A percentile compares a stretch with the other conserved stretches of the same genome.
These are phyloP conservation scores for Sitta carolinensis DNA, from an alignment of 2,797 vertebrate genomes.

Conservation along the genomic window DNA sequence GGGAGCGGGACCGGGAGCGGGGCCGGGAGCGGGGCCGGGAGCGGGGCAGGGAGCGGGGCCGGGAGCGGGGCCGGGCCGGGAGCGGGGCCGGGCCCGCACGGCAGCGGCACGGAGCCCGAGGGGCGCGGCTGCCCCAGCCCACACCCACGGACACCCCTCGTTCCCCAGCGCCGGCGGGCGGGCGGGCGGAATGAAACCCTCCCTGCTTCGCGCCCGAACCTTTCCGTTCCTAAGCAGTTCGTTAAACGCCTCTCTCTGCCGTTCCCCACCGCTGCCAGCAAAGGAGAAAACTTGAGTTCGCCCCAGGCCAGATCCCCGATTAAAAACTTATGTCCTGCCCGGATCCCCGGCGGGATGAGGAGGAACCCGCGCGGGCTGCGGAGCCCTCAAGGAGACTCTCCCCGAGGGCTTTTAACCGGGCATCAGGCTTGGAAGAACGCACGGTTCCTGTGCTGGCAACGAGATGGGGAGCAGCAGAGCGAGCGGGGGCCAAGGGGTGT, in stretches of 20 bases:
- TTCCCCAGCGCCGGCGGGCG: accelerated
- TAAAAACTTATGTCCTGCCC: accelerated
- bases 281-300: neutral
- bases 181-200: neutral
- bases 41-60: no score
- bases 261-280: accelerated
- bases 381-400: accelerated
- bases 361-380: accelerated
- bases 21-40: no score
- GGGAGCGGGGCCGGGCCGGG: no score
- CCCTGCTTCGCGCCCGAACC: accelerated
- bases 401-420: accelerated
- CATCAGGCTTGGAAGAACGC: no score
- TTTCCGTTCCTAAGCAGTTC: accelerated
- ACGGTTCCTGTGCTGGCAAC: neutral
- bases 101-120: no score
- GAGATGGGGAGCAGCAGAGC: accelerated
- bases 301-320: accelerated
- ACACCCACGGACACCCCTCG: accelerated
- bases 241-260: no score
- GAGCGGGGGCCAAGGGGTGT: accelerated
- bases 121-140: neutral
- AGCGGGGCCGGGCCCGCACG: no score
- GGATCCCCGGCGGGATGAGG: no score
- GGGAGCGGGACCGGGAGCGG: no score